Base-by-base conservation (phyloP, 2,113 vertebrate genomes). In the Stigmatopora argus region DNA sequence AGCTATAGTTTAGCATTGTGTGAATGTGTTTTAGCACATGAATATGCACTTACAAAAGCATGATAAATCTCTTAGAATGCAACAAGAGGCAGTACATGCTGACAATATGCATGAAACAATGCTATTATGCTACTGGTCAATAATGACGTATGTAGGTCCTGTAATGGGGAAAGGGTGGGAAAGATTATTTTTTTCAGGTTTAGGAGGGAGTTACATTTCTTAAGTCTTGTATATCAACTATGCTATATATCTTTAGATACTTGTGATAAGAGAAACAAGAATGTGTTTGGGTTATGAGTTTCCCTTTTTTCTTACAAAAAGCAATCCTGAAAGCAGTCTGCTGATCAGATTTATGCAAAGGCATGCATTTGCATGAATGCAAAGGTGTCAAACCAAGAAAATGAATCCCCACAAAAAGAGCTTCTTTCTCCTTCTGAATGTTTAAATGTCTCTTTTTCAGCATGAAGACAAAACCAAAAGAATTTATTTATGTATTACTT, bases 321-420 rank as follows among this genome's bases (percentile, higher is more conserved):
- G 86, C 83, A 84, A 74, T 88, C 89, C 85, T 89, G 86, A 89
- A 77, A 90, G 86, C 78, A 81, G 81, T 56, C 84, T 73, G 85
- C 85, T 92, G 83, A 78, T 89, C 89, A 89, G 82, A 90, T 88
- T 87, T 91, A 91, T 92, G 90, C 91, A 91, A 91, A 90, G 87
- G 87, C 83, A 91, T 90, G 86, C 83, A 89, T 79, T 87, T 90
- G 90, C 90, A 87, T 78, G 90, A 86, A 88, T 65, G 71, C 76
- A 83, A 85, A 75, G 60, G 73, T 63, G 59, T 66, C 56, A 65
- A 65, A 52, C 44, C 48, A 34, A 53, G 19, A 58, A 58, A 44
- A 51, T 49, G 19, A 38, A 41, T 41, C 6, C 38, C 6, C 6
- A 41, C 38, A 41, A 41, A 7, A 47, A 26, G 10, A 83, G 74